Evolutionary conservation across 2,113 vertebrate species (phyloP).

Genomic region (Chelonoidis abingdonii): DNA sequence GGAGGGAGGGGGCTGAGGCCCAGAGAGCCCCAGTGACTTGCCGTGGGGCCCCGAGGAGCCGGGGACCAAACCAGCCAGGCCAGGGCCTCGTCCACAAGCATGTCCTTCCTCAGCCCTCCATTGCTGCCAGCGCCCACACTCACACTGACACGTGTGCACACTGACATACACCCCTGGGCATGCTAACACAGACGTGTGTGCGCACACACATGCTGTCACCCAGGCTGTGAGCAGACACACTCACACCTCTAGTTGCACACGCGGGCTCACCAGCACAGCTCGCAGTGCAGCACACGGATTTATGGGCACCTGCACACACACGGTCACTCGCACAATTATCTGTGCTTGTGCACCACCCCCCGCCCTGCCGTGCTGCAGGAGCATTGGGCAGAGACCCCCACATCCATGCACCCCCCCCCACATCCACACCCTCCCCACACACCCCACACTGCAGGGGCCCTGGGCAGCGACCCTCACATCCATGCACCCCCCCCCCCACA

Average conservation of each 20-base stretch:
- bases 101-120: neutral
- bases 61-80: neutral
- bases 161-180: no score
- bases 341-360: no score
- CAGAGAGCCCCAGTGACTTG: neutral
- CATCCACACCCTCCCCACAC: no score
- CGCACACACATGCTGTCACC: neutral
- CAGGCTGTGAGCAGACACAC: neutral
- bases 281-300: neutral
- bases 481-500: no score
- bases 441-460: no score
- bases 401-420: no score
- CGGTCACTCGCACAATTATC: neutral
- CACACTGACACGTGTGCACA: no score
- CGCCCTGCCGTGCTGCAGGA: no score
- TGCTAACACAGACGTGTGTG: no score
- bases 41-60: neutral
- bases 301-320: neutral
- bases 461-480: no score
- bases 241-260: neutral
- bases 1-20: conserved; percentile 17
- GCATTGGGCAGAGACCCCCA: no score
- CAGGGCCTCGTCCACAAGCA: no score
- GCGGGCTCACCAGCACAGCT: neutral
- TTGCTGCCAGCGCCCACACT: neutral